Base-by-base conservation (phyloP, 2,888 invertebrate genomes). In the Platynereis dumerilii region DNA sequence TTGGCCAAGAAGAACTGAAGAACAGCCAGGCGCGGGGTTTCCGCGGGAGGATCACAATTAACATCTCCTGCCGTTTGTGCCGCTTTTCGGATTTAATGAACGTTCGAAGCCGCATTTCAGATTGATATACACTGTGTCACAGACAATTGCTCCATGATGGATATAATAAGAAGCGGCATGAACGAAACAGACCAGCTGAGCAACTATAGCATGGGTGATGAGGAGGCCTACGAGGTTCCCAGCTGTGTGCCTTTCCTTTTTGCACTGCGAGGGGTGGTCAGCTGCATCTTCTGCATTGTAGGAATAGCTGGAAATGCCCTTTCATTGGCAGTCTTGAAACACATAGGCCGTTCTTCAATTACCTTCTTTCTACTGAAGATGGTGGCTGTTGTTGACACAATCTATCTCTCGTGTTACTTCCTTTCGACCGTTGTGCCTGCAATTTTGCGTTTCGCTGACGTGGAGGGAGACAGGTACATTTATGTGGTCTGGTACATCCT, bases 351-450 rank as follows among this genome's bases (percentile, higher is more conserved):
- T 7, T 17, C 55, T 26, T 42, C 58, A 15, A 48, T 60, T 22
- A 60, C 60, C n/a, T 60, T 48, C 60, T 52, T 60, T 28, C 34
- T 60, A 29, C 22, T 60, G n/a, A 27, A 48, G 27, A 29, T 34
- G 17, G 48, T 60, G 52, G 60, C 60, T 2, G 20, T 60, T 12
- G 60, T 60, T 7, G 60, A 60, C 29, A 60, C 52, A 20, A 20
- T 45, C 5, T 60, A 60, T 20, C 29, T 60, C 29, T 3, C 48
- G 28, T 29, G 28, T 2, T 60, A 60, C 52, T 29, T 45, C n/a
- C 29, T 48, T 1, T 26, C 60, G 2, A 29, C 29, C 1, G 52
- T 52, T 20, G 29, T 60, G n/a, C 60, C 60, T 20, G 48, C 45
- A 29, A 29, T 60, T 22, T 45, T 60, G 48, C 29, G 48, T 29